Evolutionary conservation across 2,113 vertebrate genomes (phyloP).

Genomic region (Chloropsis cyanopogon): DNA sequence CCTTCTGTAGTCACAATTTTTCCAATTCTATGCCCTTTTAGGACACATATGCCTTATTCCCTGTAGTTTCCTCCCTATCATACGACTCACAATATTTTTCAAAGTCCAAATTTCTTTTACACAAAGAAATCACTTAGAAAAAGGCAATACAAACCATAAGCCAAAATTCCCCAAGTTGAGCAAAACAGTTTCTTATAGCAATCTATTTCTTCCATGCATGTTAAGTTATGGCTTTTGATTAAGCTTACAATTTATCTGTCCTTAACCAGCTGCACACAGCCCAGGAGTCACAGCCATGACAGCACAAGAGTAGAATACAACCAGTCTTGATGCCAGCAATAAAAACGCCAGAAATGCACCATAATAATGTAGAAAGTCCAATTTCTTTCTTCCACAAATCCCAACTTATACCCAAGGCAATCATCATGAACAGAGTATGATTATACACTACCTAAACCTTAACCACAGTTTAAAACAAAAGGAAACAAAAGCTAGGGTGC

Average conservation of each 20-base stretch:
- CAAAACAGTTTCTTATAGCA: not conserved
- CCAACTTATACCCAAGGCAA: not conserved
- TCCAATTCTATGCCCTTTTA: not conserved
- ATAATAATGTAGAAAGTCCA: not conserved
- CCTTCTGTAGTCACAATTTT: not conserved
- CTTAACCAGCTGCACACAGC: not conserved
- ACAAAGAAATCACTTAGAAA: not conserved
- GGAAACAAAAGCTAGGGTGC: not conserved
- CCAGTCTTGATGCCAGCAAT: not conserved
- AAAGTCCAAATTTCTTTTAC: not conserved
- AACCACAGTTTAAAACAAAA: not conserved
- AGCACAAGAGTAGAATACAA: not conserved
- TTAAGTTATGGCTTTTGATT: not conserved
- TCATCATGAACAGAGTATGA: not conserved
- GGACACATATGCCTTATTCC: not conserved
- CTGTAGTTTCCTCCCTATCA: not conserved
- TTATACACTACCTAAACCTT: not conserved
- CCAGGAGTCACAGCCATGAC: not conserved
- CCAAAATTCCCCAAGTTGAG: not conserved
- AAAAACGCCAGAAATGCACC: not conserved
- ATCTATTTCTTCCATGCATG: not conserved
- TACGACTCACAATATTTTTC: not conserved
- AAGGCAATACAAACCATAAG: not conserved
- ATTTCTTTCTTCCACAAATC: not conserved
- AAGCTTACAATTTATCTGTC: not conserved